These are phyloP conservation scores for Ommatoiulus sabulosus DNA, from an alignment of 2,888 invertebrate species.

Conservation along the genomic window DNA sequence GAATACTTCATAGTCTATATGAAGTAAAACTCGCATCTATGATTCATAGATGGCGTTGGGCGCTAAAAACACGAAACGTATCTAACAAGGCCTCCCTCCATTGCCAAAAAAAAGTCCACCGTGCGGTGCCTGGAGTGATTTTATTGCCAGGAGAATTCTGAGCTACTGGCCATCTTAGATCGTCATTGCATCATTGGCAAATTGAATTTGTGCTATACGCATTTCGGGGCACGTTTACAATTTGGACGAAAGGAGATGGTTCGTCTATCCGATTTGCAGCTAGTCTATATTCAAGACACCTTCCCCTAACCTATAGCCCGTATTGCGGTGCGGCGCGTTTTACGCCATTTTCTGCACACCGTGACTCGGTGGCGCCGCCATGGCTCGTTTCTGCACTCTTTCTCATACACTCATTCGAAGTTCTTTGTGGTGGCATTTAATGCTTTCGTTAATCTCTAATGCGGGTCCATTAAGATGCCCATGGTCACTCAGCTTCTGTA, in stretches of 20 bases:
- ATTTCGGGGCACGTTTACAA: constrained; percentile 32
- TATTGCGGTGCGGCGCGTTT: no score
- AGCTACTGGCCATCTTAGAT: no score
- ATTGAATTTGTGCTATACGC: neutral
- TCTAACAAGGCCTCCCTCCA: no score
- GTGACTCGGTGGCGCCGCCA: neutral
- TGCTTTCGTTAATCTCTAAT: constrained; percentile 1
- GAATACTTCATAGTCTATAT: no score
- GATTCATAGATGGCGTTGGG: no score
- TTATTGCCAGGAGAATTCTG: no score
- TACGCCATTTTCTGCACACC: neutral
- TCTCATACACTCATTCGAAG: neutral
- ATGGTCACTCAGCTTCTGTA: neutral
- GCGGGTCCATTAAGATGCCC: neutral
- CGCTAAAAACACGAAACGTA: no score
- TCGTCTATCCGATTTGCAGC: neutral
- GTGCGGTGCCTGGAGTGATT: no score
- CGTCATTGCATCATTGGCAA: neutral
- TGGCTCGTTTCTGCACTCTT: neutral
- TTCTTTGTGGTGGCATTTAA: neutral
- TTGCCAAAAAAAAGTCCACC: no score
- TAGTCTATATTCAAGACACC: neutral
- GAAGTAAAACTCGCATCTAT: no score
- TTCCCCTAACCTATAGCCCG: neutral
- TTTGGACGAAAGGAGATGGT: neutral